Base-by-base conservation (phyloP, 2,797 vertebrate species). In the Acipenser oxyrinchus region DNA sequence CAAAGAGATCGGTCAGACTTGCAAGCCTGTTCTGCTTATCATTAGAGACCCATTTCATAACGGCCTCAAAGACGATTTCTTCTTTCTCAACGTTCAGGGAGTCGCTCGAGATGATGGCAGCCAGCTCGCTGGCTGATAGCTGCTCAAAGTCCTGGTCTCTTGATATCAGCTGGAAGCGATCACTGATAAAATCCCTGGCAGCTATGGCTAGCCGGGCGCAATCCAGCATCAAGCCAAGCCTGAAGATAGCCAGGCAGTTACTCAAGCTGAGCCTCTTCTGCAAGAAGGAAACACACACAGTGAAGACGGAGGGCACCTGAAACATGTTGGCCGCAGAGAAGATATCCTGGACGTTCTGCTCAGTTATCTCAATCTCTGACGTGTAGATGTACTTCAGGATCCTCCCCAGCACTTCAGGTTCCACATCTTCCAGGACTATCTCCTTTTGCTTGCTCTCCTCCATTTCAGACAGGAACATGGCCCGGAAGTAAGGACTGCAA, bases 251-350 rank as follows among this genome's bases (percentile, higher is more conserved):
- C 84, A 99, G 82, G 68, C 96, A 99, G 82, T 99, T 99, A 79
- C 95, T 92, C 52, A 99, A 89, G 64, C 95, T 95, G 62, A 99
- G 86, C 0, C 94, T 78, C 80, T 98, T 96, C 83, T 99, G 96
- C 15, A 99, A 81, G 81, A 97, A 99, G 61, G 96, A 98, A 69
- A 99, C 93, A 0, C 97, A 99, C 4, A 99, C 93, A 0, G 96
- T 99, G 82, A 99, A 99, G 77, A 99, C 94, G 1, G 97, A 99
- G 0, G 97, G 95, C 71, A 99, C 97, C 88, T 99, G 97, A 76
- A 97, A 93, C 81, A 97, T 81, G 69, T 98, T 98, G 8, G 96
- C 96, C 37, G 95, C 90, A 0, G 95, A 91, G 18, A 99, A 98
- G 74, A 99, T 90, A 71, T 97, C 96, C 84, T 98, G 95, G 64